phyloP scores from a whole-genome alignment of 1,140 invertebrate genomes.

The Brachionus sp. region DNA sequence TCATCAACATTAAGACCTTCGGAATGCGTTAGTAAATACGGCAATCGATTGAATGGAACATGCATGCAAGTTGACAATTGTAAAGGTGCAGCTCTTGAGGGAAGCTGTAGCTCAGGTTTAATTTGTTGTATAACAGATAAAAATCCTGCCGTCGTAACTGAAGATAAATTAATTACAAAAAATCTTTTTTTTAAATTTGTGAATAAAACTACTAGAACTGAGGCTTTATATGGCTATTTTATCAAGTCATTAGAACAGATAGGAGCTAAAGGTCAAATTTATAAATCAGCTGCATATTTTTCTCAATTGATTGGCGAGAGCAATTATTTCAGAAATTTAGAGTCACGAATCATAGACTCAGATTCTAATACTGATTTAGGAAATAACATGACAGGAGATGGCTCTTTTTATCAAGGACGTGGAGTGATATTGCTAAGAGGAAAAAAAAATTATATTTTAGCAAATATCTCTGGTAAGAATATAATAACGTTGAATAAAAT shows the following conservation, averaged over 20 bases:
- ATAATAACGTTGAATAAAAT: neutral
- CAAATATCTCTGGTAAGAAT: neutral
- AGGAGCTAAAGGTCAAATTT: neutral
- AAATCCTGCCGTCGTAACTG: neutral
- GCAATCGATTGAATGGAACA: neutral
- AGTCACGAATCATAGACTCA: neutral
- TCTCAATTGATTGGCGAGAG: slow-evolving; percentile 4
- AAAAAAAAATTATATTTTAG: slow-evolving; percentile 1
- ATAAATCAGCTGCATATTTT: slow-evolving; percentile 30
- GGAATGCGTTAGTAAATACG: neutral
- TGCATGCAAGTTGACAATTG: slow-evolving; percentile 7
- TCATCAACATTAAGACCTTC: neutral
- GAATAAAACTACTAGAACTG: neutral
- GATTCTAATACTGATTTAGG: neutral
- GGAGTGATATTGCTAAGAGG: slow-evolving; percentile 18
- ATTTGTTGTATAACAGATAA: slow-evolving; percentile 4
- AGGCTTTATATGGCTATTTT: neutral
- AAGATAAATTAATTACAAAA: neutral
- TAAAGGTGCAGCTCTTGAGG: slow-evolving; percentile 10
- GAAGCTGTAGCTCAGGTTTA: neutral
- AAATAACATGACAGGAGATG: slow-evolving; percentile 9
- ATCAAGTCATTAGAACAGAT: neutral
- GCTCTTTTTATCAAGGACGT: neutral
- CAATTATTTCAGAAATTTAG: slow-evolving; percentile 10
- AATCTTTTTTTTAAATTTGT: neutral